A percentile compares a stretch with the other conserved stretches of the same genome.
These are phyloP conservation scores for Lasioglossum oenotherae DNA, from an alignment of 2,888 invertebrate species.

Conservation along the genomic window DNA sequence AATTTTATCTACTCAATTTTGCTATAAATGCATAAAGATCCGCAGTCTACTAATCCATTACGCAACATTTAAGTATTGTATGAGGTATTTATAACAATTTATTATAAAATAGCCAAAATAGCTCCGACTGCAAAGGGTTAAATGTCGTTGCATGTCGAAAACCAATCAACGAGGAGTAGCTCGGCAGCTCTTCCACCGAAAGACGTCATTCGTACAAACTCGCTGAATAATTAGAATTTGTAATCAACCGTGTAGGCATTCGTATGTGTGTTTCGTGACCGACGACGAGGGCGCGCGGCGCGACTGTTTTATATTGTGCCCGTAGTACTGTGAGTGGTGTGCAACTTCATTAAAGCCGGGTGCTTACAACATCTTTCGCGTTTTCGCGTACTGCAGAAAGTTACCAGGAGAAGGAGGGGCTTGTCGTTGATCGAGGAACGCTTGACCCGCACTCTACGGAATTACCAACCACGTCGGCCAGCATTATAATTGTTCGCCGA, in stretches of 20 bases:
- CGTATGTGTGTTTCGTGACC: neutral
- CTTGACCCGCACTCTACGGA: constrained; percentile 12
- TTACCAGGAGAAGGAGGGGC: neutral
- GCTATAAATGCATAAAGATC: no score
- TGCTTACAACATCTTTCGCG: neutral
- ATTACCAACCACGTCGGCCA: neutral
- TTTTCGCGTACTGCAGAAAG: neutral
- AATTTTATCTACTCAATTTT: no score
- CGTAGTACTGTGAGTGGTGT: neutral
- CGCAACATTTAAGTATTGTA: no score
- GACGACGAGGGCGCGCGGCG: no score
- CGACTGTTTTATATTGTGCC: neutral
- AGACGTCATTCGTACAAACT: no score
- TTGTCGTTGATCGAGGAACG: constrained; percentile 1
- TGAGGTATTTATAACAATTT: no score
- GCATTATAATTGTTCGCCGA: constrained; percentile 36
- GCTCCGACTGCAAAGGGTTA: no score
- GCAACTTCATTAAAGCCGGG: constrained; percentile 3
- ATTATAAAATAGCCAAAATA: no score
- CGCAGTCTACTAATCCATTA: no score
- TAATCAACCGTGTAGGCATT: neutral
- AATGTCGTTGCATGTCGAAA: no score
- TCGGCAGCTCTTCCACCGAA: no score
- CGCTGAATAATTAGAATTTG: neutral
- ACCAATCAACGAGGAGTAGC: no score